These are phyloP conservation scores for Amphiura filiformis DNA, from an alignment of 35 echinoderm and acorn worm species.

Conservation along the genomic window DNA sequence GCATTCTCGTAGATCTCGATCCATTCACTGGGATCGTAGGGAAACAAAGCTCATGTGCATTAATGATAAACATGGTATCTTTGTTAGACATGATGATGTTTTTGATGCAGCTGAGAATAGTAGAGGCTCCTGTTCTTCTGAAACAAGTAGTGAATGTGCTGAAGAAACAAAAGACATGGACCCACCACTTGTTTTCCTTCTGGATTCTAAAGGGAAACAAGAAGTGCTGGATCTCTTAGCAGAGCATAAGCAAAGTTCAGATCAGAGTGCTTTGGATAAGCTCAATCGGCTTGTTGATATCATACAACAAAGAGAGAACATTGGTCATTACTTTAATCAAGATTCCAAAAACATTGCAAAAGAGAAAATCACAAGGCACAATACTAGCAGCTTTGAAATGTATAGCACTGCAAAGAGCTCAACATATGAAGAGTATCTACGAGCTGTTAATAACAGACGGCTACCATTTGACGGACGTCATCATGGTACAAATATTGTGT, in stretches of 20 bases:
- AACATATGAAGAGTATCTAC: no score
- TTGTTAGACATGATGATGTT: no score
- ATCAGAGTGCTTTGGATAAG: background rate
- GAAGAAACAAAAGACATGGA: background rate
- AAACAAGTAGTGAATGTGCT: no score
- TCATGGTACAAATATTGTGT: no score
- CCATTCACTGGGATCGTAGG: constrained; percentile 46
- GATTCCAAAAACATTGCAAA: no score
- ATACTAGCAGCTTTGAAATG: no score
- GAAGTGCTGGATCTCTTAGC: background rate
- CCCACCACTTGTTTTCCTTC: background rate
- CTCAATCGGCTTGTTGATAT: background rate
- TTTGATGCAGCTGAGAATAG: no score
- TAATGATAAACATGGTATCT: background rate
- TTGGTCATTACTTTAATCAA: background rate
- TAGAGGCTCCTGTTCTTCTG: no score
- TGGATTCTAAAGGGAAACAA: background rate
- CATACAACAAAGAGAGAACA: background rate
- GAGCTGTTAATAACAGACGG: no score
- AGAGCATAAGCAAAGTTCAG: constrained; percentile 10
- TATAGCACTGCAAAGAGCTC: no score
- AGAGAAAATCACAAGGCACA: no score
- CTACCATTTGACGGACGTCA: no score
- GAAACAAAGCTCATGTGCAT: constrained; percentile 52
- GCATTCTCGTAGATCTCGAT: background rate